Evolutionary conservation across 1,140 invertebrate genomes (phyloP).

Genomic region (Stenopsyche tienmushanensis): DNA sequence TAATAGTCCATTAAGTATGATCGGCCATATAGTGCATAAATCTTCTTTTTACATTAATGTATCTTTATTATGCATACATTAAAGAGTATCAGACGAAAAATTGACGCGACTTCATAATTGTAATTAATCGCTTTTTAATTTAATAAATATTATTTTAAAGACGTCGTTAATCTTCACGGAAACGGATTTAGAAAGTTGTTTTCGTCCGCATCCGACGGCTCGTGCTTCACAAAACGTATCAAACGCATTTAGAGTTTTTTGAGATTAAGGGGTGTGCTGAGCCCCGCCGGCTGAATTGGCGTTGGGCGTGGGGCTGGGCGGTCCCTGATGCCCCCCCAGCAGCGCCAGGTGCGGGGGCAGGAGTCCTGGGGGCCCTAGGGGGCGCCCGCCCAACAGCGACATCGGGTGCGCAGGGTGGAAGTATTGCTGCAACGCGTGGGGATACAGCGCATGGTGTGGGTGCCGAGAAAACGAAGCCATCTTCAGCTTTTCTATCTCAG

Average conservation of each 20-base stretch:
- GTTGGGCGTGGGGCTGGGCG: constrained; percentile 40
- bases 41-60: too few species aligned
- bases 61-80: too few species aligned
- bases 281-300: neutral
- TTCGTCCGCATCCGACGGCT: too few species aligned
- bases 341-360: constrained; percentile 47
- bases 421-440: constrained; percentile 51
- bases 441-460: constrained; percentile 53
- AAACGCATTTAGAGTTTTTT: too few species aligned
- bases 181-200: too few species aligned
- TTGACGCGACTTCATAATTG: neutral
- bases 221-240: too few species aligned
- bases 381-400: constrained; percentile 46
- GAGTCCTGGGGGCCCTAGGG: constrained; percentile 49
- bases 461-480: constrained; percentile 65
- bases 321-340: constrained; percentile 46
- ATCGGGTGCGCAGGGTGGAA: constrained; percentile 50
- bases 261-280: constrained; percentile 33
- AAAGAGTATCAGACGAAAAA: too few species aligned
- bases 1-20: too few species aligned
- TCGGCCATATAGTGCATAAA: too few species aligned
- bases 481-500: constrained; percentile 87
- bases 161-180: too few species aligned
- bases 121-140: too few species aligned
- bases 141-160: neutral